Evolutionary conservation across 2,797 vertebrate genomes (phyloP), one percentile per base, ranked within the genome.

Genomic region (Hemitrygon akajei): DNA sequence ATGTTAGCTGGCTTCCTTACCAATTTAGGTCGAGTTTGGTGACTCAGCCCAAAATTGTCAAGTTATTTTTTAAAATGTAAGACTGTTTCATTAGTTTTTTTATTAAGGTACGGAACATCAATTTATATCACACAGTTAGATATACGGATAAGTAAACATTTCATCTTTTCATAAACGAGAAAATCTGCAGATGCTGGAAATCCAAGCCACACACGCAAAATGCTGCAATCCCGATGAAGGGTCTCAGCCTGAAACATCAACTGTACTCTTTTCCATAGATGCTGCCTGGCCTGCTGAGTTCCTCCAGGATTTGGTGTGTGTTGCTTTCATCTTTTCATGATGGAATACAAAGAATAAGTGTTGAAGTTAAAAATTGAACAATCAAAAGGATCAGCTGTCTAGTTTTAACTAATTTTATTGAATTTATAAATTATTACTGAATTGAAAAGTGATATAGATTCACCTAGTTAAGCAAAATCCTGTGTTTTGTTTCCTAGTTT

Each of bases 401-500:
- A 18, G 30, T 60, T 87, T 87, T 60, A 25, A 58, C 58, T 89
- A 37, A 89, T 18, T 89, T 89, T 63, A 34, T 3, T 37, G 34
- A 40, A 89, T 1, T 27, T 27, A 10, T 84, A 58, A 27, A 80
- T 47, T 47, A 47, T 47, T 47, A 47, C 47, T 47, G 47, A 47
- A 47, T 47, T 47, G 47, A 47, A 47, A 47, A 47, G 47, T 47
- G 16, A 37, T 89, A 69, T 20, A 66, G 20, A 89, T n/a, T n/a
- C 86, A 69, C 63, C n/a, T 20, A 89, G 16, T 89, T 34, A 89
- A 69, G 60, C 69, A 37, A 89, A 89, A n/a, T 69, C 16, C 60
- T 89, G 86, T 93, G 69, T 93, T 93, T 93, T 87, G 93, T 93
- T 73, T 86, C 94, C 56, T 95, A 98, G 97, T 98, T 94, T 98